Conservation (phyloP, 1,140 invertebrate species). For the Galendromus occidentalis region DNA sequence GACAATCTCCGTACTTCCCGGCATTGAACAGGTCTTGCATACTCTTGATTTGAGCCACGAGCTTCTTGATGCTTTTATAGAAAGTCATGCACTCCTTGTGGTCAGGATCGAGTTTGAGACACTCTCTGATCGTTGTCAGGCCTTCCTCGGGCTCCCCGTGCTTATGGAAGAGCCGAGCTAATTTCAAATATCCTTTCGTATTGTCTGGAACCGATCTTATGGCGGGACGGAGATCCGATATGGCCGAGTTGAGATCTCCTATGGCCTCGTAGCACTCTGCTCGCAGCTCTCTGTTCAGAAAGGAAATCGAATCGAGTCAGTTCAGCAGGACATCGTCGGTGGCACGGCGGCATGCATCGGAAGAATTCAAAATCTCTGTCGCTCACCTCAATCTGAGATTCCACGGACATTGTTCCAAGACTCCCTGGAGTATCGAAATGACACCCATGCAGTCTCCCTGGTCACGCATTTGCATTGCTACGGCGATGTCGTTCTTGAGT, state of each 20-base stretch:
- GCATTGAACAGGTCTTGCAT: constrained; percentile 46
- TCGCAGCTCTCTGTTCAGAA: constrained; percentile 52
- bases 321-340: neutral
- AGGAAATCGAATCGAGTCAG: too few species aligned
- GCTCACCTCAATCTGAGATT: neutral
- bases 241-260: constrained; percentile 64
- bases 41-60: constrained; percentile 63
- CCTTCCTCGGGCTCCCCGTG: constrained; percentile 77
- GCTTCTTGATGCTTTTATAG: constrained; percentile 90
- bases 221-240: constrained; percentile 67
- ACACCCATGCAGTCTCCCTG: neutral
- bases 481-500: constrained; percentile 39
- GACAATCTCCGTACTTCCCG: constrained; percentile 51
- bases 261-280: constrained; percentile 58
- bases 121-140: constrained; percentile 81
- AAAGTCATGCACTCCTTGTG: constrained; percentile 87
- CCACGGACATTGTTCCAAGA: neutral
- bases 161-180: constrained; percentile 63
- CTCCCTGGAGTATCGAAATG: neutral
- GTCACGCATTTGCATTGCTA: neutral
- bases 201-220: constrained; percentile 79
- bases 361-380: neutral
- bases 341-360: neutral
- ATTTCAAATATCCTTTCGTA: constrained; percentile 62
- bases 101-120: constrained; percentile 90